Percentiles rank a stretch among this genome's conserved stretches.
Evolutionary conservation across 2,888 invertebrate species (phyloP).

Genomic region (Cremastinae sp.): DNA sequence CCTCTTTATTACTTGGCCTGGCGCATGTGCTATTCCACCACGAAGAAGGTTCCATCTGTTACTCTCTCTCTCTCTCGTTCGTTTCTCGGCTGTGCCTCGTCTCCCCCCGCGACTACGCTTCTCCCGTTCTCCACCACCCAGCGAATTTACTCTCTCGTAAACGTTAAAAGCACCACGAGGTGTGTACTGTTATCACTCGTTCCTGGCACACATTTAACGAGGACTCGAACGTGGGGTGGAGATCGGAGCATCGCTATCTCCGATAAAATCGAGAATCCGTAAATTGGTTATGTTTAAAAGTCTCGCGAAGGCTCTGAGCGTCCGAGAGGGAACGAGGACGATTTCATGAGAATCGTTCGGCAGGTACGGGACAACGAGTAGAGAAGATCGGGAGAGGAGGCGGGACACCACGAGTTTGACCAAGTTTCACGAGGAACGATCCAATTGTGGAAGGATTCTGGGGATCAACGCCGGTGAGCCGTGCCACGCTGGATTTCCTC

Average conservation of each 20-base stretch:
- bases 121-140: slow-evolving; percentile 27
- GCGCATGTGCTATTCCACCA: slow-evolving; percentile 79
- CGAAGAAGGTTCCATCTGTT: slow-evolving; percentile 63
- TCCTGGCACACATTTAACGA: background rate
- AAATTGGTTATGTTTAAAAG: too few species aligned
- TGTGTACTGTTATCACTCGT: slow-evolving; percentile 23
- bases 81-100: slow-evolving; percentile 19
- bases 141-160: slow-evolving; percentile 24
- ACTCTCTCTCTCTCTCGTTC: slow-evolving; percentile 57
- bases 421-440: background rate
- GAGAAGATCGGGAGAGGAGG: background rate
- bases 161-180: slow-evolving; percentile 38
- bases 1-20: slow-evolving; percentile 67
- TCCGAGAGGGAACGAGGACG: too few species aligned
- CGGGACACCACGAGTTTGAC: background rate
- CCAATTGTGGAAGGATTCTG: slow-evolving; percentile 60
- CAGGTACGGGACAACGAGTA: too few species aligned
- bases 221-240: background rate
- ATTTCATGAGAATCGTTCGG: too few species aligned
- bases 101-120: slow-evolving; percentile 33
- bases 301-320: too few species aligned
- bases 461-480: slow-evolving; percentile 57
- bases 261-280: too few species aligned
- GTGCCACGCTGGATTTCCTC: slow-evolving; percentile 59
- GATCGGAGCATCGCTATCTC: too few species aligned